These are phyloP conservation scores for Theonella swinhoei DNA, from an alignment of 37 sponge, comb jelly and placozoan species.

Conservation along the genomic window DNA sequence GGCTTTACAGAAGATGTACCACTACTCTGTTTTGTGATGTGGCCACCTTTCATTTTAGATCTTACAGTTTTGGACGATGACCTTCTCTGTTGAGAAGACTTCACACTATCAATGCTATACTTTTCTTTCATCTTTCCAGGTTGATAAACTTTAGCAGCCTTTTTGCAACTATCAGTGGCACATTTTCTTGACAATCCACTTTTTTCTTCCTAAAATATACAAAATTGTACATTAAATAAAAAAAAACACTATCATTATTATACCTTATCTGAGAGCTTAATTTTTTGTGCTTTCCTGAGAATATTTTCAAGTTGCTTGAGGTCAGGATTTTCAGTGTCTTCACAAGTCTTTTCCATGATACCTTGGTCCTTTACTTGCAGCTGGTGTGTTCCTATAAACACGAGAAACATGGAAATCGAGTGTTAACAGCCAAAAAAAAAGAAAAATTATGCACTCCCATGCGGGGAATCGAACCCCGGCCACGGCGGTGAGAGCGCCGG, in stretches of 20 bases:
- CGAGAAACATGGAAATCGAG: not conserved
- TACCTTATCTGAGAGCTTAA: not conserved
- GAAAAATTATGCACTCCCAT: conserved; percentile 55
- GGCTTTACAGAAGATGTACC: not conserved
- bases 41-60: no score
- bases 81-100: no score
- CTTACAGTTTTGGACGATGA: no score
- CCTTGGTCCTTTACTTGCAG: not conserved
- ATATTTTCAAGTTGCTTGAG: conserved; percentile 21
- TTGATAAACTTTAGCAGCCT: conserved; percentile 12
- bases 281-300: conserved; percentile 40
- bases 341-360: not conserved
- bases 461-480: conserved; percentile 91
- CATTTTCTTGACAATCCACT: not conserved
- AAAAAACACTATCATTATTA: not conserved
- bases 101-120: no score
- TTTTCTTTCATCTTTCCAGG: no score
- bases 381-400: not conserved
- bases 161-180: not conserved
- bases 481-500: conserved; percentile 86
- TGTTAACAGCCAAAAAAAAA: conserved; percentile 5
- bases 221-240: not conserved
- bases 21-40: not conserved
- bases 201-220: not conserved
- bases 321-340: not conserved